These are phyloP conservation scores for Chloebia gouldiae DNA, from an alignment of 2,113 vertebrate species.

Conservation along the genomic window DNA sequence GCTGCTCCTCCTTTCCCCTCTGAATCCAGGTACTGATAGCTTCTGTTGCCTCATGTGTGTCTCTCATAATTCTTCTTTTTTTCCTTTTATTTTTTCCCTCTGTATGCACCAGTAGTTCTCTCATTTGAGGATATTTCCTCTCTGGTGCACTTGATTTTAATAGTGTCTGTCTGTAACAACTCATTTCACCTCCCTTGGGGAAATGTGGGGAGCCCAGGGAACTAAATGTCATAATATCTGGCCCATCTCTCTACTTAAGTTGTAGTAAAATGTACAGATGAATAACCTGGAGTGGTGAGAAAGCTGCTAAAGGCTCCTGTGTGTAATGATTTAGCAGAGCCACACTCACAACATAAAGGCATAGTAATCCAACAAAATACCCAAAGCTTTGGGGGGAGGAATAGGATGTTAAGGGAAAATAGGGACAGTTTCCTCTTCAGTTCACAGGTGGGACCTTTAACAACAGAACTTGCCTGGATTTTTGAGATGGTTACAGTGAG, in stretches of 20 bases:
- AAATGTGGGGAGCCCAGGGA: conserved; percentile 39
- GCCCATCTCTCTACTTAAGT: conserved; percentile 24
- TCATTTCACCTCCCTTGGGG: conserved; percentile 49
- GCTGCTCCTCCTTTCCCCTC: conserved; percentile 36
- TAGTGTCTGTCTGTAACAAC: conserved; percentile 57
- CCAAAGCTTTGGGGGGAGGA: neutral
- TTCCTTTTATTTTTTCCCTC: neutral
- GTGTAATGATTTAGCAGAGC: conserved; percentile 29
- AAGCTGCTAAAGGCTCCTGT: conserved; percentile 34
- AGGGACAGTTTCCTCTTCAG: neutral
- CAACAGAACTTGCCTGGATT: neutral
- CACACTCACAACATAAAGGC: neutral
- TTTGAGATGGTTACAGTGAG: neutral
- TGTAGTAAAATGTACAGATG: conserved; percentile 37
- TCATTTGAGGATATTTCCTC: conserved; percentile 54
- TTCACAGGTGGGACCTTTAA: neutral
- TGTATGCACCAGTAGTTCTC: conserved; percentile 36
- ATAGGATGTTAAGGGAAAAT: neutral
- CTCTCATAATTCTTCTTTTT: neutral
- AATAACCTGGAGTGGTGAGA: conserved; percentile 46
- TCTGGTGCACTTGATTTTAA: conserved; percentile 62
- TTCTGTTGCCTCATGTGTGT: conserved; percentile 24
- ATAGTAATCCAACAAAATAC: neutral
- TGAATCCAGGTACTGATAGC: conserved; percentile 39
- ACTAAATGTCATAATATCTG: conserved; percentile 53